Conservation (phyloP, 2,797 vertebrate species). For the Silurus lanzhouensis region DNA sequence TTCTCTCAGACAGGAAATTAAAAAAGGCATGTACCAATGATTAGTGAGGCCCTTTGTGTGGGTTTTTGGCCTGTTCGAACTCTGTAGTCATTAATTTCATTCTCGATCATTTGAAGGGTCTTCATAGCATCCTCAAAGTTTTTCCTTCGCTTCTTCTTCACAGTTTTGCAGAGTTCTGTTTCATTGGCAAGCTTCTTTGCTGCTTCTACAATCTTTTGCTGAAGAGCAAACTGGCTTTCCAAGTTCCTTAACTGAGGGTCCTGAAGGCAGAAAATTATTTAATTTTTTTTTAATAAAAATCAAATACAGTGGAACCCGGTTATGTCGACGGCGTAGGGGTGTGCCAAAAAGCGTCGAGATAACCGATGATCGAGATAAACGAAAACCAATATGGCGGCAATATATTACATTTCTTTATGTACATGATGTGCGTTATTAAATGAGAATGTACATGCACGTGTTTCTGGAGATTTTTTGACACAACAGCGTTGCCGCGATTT, state of each 20-base stretch:
- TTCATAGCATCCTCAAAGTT: constrained; percentile 84
- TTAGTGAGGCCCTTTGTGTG: constrained; percentile 82
- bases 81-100: constrained; percentile 86
- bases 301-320: too few relatives aligned
- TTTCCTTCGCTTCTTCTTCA: constrained; percentile 90
- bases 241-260: constrained; percentile 89
- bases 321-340: too few relatives aligned
- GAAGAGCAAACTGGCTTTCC: constrained; percentile 90
- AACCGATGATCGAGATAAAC: too few relatives aligned
- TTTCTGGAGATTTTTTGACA: too few relatives aligned
- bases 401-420: too few relatives aligned
- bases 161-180: constrained; percentile 87
- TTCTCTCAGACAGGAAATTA: background rate
- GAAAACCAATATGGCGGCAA: too few relatives aligned
- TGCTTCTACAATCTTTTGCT: constrained; percentile 94
- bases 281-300: too few relatives aligned
- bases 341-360: too few relatives aligned
- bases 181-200: constrained; percentile 87
- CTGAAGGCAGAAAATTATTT: constrained; percentile 61
- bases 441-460: too few relatives aligned
- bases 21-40: constrained; percentile 75
- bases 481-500: too few relatives aligned
- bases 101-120: constrained; percentile 88
- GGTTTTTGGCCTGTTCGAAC: constrained; percentile 85
- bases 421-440: too few relatives aligned